These are phyloP conservation scores for Anaspis maculata DNA, from an alignment of 2,888 invertebrate genomes.

Conservation along the genomic window DNA sequence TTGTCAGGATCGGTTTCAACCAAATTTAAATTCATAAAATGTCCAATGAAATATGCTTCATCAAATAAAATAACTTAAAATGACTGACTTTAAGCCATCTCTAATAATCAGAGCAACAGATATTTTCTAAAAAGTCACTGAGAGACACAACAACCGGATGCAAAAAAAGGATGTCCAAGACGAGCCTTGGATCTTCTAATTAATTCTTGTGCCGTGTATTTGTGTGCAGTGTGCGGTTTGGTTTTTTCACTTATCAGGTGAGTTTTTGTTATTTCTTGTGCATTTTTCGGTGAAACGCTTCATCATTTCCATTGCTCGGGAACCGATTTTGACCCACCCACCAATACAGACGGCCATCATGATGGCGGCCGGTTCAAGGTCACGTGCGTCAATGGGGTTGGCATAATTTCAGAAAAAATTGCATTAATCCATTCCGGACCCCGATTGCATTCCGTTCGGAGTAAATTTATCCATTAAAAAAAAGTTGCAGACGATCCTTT, in stretches of 20 bases:
- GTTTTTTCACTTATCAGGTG: conserved; percentile 25
- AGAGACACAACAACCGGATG: conserved; percentile 15
- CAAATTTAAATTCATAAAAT: conserved; percentile 29
- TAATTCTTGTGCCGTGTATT: conserved; percentile 19
- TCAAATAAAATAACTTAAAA: conserved; percentile 31
- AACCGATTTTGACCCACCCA: conserved; percentile 33
- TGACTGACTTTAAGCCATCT: conserved; percentile 17
- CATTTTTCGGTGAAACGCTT: conserved; percentile 1
- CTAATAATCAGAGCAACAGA: conserved; percentile 9
- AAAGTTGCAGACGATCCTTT: too few species aligned
- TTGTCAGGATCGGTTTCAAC: conserved; percentile 36
- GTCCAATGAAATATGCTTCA: conserved; percentile 39
- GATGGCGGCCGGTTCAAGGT: conserved; percentile 29
- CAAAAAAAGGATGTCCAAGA: conserved; percentile 16
- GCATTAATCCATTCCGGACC: too few species aligned
- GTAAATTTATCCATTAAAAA: too few species aligned
- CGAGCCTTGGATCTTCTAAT: conserved; percentile 20
- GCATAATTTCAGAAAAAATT: conserved; percentile 1
- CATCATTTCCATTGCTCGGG: too few species aligned
- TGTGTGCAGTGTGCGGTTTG: conserved; percentile 11
- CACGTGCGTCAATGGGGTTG: conserved; percentile 36
- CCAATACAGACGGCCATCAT: conserved; percentile 23
- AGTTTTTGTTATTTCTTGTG: conserved; percentile 20
- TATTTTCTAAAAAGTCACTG: conserved; percentile 19
- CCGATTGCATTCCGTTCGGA: not conserved